Percentiles rank a stretch among this genome's conserved stretches.
Conservation (phyloP, 1,140 invertebrate genomes). For the Drosophila mayri region DNA sequence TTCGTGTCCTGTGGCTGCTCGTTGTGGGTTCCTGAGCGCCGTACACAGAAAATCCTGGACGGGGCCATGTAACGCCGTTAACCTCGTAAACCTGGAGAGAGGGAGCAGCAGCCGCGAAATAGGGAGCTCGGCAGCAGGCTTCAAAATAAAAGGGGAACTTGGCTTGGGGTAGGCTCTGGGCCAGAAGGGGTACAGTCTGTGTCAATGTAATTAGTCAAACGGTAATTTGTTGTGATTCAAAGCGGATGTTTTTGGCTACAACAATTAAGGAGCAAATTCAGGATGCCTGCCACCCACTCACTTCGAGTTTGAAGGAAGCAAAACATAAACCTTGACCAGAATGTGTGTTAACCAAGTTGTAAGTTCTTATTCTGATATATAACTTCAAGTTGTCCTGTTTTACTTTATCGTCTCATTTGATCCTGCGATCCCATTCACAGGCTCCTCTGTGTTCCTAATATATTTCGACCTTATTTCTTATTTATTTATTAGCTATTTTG, state of each 20-base stretch:
- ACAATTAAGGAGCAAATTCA: background rate
- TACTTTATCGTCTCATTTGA: too few relatives aligned
- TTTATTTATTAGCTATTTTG: background rate
- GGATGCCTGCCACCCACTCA: background rate
- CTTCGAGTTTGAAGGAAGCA: too few relatives aligned
- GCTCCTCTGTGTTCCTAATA: background rate
- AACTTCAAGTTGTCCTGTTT: too few relatives aligned
- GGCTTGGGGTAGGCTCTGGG: background rate
- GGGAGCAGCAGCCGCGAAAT: background rate
- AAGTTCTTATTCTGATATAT: background rate
- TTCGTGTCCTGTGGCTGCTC: constrained; percentile 5
- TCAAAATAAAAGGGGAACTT: background rate
- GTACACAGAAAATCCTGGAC: constrained; percentile 53
- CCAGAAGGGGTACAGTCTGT: constrained; percentile 14
- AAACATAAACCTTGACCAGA: constrained; percentile 2
- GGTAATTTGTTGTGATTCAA: constrained; percentile 32
- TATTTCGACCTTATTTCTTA: background rate
- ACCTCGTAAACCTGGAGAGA: constrained; percentile 1
- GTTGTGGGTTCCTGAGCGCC: constrained; percentile 61
- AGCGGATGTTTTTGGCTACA: constrained; percentile 15
- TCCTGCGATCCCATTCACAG: background rate
- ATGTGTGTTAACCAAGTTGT: background rate
- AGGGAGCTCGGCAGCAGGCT: background rate
- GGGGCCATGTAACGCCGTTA: constrained; percentile 58
- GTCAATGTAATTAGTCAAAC: constrained; percentile 30